A percentile compares a stretch with the other conserved stretches of the same genome.
These are phyloP conservation scores for Hycleus phaleratus DNA, from an alignment of 1,140 invertebrate species.

Conservation along the genomic window DNA sequence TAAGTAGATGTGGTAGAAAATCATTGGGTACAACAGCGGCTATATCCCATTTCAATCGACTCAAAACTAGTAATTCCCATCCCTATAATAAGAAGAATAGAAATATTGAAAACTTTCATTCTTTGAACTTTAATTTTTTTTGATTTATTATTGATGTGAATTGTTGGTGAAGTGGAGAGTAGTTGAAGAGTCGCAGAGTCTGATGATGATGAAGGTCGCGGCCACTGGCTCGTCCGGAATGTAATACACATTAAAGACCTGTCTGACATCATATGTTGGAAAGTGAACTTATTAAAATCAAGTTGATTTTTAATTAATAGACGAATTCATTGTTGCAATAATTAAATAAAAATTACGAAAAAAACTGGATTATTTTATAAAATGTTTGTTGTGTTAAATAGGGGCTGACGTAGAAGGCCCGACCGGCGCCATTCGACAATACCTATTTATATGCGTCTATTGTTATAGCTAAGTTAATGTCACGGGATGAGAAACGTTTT, in stretches of 20 bases:
- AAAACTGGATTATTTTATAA: no score
- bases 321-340: no score
- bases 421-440: slow-evolving; percentile 14
- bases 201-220: slow-evolving; percentile 1
- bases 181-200: not conserved
- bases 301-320: no score
- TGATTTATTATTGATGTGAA: no score
- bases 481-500: slow-evolving; percentile 19
- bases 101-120: not conserved
- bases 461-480: slow-evolving; percentile 20
- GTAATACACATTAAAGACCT: slow-evolving; percentile 25
- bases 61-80: slow-evolving; percentile 64
- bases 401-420: not conserved
- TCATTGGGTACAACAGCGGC: slow-evolving; percentile 60
- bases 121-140: slow-evolving; percentile 8
- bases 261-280: slow-evolving; percentile 1
- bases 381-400: no score
- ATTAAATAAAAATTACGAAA: no score
- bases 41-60: slow-evolving; percentile 61
- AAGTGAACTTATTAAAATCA: no score
- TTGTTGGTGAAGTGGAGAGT: no score
- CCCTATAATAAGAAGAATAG: slow-evolving; percentile 45
- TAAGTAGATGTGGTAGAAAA: slow-evolving; percentile 56
- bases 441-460: slow-evolving; percentile 9
- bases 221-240: slow-evolving; percentile 24